Evolutionary conservation across 2,113 vertebrate species (phyloP).

Genomic region (Sisor rabdophorus): DNA sequence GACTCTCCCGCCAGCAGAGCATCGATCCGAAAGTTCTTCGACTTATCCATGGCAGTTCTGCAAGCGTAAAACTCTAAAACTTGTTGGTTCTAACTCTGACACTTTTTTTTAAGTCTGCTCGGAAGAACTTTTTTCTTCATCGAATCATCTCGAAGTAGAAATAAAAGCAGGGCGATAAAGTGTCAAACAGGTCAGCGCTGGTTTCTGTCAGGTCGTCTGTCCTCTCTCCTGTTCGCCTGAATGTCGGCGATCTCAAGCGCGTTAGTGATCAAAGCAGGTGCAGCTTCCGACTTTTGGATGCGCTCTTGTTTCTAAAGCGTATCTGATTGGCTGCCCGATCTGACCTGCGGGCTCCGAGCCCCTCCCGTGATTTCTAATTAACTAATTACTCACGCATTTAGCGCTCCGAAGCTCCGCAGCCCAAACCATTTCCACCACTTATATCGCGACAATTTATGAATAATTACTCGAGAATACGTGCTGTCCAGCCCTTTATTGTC

Average conservation of each 20-base stretch:
- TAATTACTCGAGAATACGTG: constrained; percentile 4
- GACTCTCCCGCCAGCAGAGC: constrained; percentile 72
- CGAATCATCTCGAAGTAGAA: constrained; percentile 7
- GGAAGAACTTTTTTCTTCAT: not conserved
- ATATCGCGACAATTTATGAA: not conserved
- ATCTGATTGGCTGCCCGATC: constrained; percentile 64
- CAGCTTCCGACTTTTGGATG: constrained; percentile 39
- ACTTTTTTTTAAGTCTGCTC: too few relatives aligned
- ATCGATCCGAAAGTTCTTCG: constrained; percentile 78
- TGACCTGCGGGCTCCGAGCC: constrained; percentile 36
- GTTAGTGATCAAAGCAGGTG: constrained; percentile 38
- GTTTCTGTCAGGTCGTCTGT: not conserved
- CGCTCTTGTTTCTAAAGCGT: constrained; percentile 20
- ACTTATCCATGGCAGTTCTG: constrained; percentile 66
- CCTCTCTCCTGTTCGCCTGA: not conserved
- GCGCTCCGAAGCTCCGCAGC: constrained; percentile 14
- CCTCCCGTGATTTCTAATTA: constrained; percentile 47
- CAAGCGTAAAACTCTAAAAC: not conserved
- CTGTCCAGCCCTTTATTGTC: not conserved
- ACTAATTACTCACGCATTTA: constrained; percentile 54
- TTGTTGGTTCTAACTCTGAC: too few relatives aligned
- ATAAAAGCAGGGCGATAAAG: not conserved
- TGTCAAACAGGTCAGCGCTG: not conserved
- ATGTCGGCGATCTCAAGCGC: not conserved
- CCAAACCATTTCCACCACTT: constrained; percentile 5